Conservation (phyloP, 2,113 vertebrate genomes). For the Uria aalge region DNA sequence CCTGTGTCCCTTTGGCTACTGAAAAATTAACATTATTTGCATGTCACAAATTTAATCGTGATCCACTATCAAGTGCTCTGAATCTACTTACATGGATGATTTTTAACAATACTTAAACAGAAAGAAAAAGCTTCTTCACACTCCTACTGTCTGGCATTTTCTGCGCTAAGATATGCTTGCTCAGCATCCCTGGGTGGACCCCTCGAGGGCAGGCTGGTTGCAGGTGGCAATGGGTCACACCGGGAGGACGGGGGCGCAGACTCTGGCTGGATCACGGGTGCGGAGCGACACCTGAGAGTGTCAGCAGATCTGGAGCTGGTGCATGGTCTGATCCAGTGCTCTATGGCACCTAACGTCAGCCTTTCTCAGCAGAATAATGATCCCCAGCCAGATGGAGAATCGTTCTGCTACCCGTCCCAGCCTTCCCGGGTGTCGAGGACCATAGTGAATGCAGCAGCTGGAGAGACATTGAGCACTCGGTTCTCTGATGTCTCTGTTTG, state of each 20-base stretch:
- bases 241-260: fast-evolving
- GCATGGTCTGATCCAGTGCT: fast-evolving
- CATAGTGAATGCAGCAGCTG: background rate
- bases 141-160: background rate
- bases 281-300: fast-evolving
- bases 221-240: fast-evolving
- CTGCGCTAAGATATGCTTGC: fast-evolving
- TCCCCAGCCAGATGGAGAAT: background rate
- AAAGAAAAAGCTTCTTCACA: background rate
- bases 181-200: too few relatives aligned
- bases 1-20: too few relatives aligned
- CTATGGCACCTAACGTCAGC: fast-evolving
- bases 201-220: background rate
- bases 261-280: fast-evolving
- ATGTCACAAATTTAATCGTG: background rate
- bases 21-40: background rate
- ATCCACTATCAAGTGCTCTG: background rate
- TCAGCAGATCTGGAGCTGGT: background rate
- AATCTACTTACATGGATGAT: background rate
- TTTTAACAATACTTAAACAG: background rate
- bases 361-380: background rate
- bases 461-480: fast-evolving
- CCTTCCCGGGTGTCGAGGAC: background rate
- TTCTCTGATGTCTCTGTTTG: background rate
- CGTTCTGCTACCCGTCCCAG: background rate